Percentiles rank a stretch among this genome's conserved stretches.
phyloP scores from a whole-genome alignment of 2,797 vertebrate genomes.

The Phaenicophaeus curvirostris region DNA sequence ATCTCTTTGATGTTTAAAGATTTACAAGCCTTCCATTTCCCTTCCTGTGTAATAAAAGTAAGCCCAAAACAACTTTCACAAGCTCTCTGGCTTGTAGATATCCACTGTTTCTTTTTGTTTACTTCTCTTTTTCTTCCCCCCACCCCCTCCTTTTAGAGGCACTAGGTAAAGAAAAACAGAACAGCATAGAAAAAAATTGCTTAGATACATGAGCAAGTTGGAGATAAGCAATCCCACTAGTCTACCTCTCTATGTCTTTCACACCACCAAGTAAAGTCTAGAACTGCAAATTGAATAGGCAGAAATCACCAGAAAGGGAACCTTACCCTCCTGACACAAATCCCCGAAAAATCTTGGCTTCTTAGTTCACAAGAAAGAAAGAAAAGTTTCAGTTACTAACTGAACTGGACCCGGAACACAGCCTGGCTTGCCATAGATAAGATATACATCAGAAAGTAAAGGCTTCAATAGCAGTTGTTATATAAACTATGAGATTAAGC shows the following conservation, averaged over 20 bases:
- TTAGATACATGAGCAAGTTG: background rate
- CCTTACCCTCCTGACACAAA: too few species aligned
- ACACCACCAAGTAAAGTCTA: rapidly evolving
- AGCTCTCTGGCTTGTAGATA: background rate
- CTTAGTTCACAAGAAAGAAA: background rate
- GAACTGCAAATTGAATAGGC: background rate
- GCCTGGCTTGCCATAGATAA: background rate
- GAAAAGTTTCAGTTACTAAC: background rate
- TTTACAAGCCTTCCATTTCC: background rate
- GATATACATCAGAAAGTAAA: background rate
- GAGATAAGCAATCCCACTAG: background rate
- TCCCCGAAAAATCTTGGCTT: background rate
- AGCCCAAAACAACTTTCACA: background rate
- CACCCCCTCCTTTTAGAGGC: background rate
- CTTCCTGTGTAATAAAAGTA: background rate
- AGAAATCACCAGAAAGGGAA: background rate
- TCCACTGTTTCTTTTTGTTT: background rate
- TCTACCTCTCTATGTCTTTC: background rate
- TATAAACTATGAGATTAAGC: background rate
- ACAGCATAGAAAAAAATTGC: background rate
- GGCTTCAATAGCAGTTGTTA: background rate
- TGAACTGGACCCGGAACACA: background rate
- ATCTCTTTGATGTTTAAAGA: background rate
- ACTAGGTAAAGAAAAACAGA: background rate
- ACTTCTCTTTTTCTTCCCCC: background rate